Evolutionary conservation across 2,888 invertebrate genomes (phyloP).

Genomic region (Muscina levida): DNA sequence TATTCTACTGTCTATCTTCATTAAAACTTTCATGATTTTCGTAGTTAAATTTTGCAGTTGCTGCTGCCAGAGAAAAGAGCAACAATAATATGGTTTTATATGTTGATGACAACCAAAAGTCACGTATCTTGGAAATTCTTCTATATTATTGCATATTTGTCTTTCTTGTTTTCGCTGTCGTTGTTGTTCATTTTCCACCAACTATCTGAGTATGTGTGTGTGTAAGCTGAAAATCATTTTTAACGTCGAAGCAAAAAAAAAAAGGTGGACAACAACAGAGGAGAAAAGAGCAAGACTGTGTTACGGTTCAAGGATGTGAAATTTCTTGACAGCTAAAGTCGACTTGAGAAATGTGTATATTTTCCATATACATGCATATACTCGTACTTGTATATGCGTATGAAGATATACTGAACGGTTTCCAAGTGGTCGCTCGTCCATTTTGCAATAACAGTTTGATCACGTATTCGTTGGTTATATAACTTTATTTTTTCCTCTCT

Average conservation of each 20-base stretch:
- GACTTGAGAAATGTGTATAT: neutral
- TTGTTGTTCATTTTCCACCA: neutral
- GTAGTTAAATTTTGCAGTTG: neutral
- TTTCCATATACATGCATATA: neutral
- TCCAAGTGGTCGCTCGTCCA: no score
- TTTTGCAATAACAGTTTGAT: conserved; percentile 10
- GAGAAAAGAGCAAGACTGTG: no score
- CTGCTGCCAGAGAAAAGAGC: neutral
- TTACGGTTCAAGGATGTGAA: neutral
- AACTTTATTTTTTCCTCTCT: neutral
- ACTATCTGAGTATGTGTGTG: no score
- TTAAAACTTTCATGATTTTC: neutral
- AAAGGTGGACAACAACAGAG: neutral
- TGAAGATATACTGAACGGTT: no score
- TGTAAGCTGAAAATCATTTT: neutral
- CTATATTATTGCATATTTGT: conserved; percentile 12
- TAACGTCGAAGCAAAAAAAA: neutral
- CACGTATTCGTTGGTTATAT: conserved; percentile 12
- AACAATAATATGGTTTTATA: neutral
- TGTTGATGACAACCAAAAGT: neutral
- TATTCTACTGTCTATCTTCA: no score
- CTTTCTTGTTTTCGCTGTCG: neutral
- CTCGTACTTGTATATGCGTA: no score
- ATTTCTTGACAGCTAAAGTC: neutral
- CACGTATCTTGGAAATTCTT: neutral